These are phyloP conservation scores for Ailuropoda melanoleuca DNA, from an alignment of 2,113 vertebrate species.

Conservation along the genomic window DNA sequence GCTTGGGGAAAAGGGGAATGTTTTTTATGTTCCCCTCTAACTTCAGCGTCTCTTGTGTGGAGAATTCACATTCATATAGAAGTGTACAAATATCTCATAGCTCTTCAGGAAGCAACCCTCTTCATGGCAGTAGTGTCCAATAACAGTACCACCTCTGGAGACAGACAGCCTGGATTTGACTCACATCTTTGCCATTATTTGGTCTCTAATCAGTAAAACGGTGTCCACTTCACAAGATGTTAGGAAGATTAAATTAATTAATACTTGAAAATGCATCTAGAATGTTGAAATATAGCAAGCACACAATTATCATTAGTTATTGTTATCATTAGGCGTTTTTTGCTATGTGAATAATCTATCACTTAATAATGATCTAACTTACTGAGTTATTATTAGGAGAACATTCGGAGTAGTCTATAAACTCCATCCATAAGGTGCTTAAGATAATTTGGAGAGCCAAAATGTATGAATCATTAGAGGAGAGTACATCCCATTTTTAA, in stretches of 20 bases:
- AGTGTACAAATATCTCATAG: not conserved
- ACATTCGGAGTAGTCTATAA: not conserved
- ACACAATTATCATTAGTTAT: not conserved
- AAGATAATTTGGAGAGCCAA: not conserved
- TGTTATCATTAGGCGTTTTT: not conserved
- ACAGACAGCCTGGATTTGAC: not conserved
- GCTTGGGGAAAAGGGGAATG: not conserved
- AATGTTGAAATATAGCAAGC: not conserved
- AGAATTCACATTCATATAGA: not conserved
- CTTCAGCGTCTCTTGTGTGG: not conserved
- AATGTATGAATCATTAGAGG: not conserved
- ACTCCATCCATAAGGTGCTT: not conserved
- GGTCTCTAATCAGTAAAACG: not conserved
- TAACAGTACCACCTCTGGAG: not conserved
- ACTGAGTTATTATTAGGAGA: not conserved
- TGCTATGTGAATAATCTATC: not conserved
- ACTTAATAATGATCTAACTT: not conserved
- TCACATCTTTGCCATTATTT: not conserved
- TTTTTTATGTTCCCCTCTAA: not conserved
- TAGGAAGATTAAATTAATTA: not conserved
- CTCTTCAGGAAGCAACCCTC: not conserved
- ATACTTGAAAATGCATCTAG: not conserved
- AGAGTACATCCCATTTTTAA: not conserved
- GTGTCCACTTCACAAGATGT: not conserved
- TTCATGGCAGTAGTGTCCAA: not conserved